phyloP scores from a whole-genome alignment of 2,888 invertebrate species.

The Euzophera pinguis region DNA sequence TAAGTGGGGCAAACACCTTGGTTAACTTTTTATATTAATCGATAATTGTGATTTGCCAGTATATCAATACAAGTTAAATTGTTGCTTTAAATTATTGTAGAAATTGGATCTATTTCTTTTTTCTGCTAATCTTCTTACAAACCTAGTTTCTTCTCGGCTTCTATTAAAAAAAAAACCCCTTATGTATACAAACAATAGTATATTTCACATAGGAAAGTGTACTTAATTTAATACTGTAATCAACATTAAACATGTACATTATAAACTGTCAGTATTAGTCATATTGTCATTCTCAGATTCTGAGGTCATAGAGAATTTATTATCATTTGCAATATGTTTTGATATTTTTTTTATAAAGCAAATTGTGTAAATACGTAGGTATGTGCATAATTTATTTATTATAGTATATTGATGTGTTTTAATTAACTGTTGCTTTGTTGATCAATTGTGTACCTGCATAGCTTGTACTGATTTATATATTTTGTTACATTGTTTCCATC shows the following conservation, averaged over 20 bases:
- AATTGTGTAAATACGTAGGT: not conserved
- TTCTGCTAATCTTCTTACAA: not conserved
- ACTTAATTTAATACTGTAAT: not conserved
- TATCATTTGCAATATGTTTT: not conserved
- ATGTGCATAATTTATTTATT: constrained; percentile 1
- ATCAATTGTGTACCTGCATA: not conserved
- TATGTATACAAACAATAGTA: too few relatives aligned
- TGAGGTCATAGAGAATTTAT: not conserved
- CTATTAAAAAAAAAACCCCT: too few relatives aligned
- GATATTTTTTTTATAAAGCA: not conserved
- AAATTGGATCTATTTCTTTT: not conserved
- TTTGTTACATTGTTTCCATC: not conserved
- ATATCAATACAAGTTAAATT: constrained; percentile 21
- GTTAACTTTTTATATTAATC: not conserved
- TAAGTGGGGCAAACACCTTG: constrained; percentile 82
- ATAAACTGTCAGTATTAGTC: not conserved
- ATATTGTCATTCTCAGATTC: not conserved
- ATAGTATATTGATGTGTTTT: not conserved
- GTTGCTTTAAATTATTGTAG: not conserved
- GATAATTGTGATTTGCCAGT: constrained; percentile 9
- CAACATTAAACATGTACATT: not conserved
- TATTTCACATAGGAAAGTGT: not conserved
- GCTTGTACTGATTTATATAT: not conserved
- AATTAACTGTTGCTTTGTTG: not conserved
- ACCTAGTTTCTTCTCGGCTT: too few relatives aligned